Base-by-base conservation (phyloP, 2,113 vertebrate species). In the Gopherus flavomarginatus region DNA sequence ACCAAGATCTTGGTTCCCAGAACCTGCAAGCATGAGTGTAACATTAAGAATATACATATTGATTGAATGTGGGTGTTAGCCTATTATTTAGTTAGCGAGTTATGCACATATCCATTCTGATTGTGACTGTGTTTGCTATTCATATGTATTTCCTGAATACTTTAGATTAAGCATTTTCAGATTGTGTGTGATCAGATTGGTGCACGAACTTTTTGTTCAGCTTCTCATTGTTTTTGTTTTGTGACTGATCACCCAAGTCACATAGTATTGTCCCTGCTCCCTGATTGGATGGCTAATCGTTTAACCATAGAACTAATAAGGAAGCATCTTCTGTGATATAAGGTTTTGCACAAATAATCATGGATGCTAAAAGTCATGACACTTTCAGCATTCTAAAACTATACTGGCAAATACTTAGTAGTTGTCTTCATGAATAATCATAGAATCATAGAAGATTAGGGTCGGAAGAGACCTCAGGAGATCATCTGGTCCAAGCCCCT, bases 101-200 rank as follows among this genome's bases (percentile, higher is more conserved):
- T 8, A 35, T 35, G 49, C 86, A 31, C 12, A 86, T 89, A 44
- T 80, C n/a, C 77, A 87, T 69, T 81, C 69, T 62, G 90, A 93
- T 90, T 86, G 87, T 27, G 0, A 0, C 0, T 42, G 16, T 2
- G 75, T 93, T 85, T 84, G 89, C 90, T 96, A 92, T 93, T 93
- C 83, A 52, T 94, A 81, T 80, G 7, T 69, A 62, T 88, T 52
- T 86, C 65, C 27, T 79, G 19, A 95, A 96, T 92, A 92, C 17
- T 88, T 90, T 62, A 38, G 59, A 93, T 87, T 78, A 96, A 88
- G 31, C 16, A 27, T 93, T 95, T 92, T 81, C 87, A 78, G 35
- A 84, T 3, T 19, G 72, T 50, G 54, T 26, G 54, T 56, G 54
- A 56, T 26, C 24, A 44, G 77, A 53, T 86, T 93, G 1, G 13